Conservation (phyloP, 2,113 vertebrate species). For the Leiothrix lutea region DNA sequence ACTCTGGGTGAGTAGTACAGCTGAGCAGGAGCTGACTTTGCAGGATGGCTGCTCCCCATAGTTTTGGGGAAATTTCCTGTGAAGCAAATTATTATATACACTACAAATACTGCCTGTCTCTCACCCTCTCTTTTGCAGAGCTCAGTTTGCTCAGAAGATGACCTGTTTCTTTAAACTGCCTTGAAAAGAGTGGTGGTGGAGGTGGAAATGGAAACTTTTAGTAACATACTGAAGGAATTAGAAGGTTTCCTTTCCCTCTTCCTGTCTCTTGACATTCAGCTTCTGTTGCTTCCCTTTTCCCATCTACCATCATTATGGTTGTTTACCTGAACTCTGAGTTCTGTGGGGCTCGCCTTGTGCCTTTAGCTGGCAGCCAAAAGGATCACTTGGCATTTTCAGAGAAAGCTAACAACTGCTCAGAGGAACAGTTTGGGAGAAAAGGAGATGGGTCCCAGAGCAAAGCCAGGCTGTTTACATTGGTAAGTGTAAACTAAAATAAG, state of each 20-base stretch:
- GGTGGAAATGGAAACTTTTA: neutral
- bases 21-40: neutral
- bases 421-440: neutral
- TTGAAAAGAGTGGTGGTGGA: neutral
- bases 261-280: neutral
- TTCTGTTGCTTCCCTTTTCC: neutral
- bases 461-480: neutral
- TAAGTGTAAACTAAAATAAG: neutral
- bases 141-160: neutral
- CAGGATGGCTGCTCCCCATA: fast-evolving
- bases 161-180: neutral
- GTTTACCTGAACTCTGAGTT: neutral
- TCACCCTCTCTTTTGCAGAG: neutral
- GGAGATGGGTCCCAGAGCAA: neutral
- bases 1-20: neutral
- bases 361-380: neutral
- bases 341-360: neutral
- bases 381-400: neutral
- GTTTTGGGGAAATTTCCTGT: neutral
- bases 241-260: neutral
- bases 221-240: neutral
- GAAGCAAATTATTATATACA: neutral
- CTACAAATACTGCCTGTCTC: neutral
- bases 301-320: neutral
- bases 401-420: neutral